phyloP scores from a whole-genome alignment of 64 coral and sea anemone genomes.

The Catalaphyllia jardinei region DNA sequence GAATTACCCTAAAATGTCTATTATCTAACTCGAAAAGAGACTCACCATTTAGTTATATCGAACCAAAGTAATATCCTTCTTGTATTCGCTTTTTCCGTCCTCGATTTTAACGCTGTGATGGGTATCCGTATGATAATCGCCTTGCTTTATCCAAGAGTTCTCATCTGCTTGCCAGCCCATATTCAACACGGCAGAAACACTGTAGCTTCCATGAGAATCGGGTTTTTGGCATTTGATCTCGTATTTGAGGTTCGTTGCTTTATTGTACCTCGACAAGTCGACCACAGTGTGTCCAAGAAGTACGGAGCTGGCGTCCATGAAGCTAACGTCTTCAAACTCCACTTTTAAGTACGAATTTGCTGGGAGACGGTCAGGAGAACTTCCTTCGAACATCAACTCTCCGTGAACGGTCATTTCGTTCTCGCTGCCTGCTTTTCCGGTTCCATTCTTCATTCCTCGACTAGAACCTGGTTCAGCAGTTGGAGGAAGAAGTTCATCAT shows the following conservation, averaged over 20 bases:
- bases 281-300: constrained; percentile 53
- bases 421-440: not conserved
- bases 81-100: constrained; percentile 14
- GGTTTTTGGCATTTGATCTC: constrained; percentile 59
- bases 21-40: not conserved
- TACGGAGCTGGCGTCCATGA: constrained; percentile 57
- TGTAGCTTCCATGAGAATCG: constrained; percentile 13
- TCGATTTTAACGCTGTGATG: constrained; percentile 29
- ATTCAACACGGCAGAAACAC: constrained; percentile 70
- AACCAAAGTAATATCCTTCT: constrained; percentile 58
- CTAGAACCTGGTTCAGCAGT: not conserved
- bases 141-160: constrained; percentile 64
- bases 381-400: constrained; percentile 44
- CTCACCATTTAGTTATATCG: not conserved
- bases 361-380: constrained; percentile 42
- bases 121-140: constrained; percentile 67
- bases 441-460: not conserved
- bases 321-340: constrained; percentile 55
- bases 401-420: constrained; percentile 53
- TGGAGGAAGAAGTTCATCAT: not conserved
- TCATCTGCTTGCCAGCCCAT: constrained; percentile 62
- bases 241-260: constrained; percentile 66
- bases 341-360: constrained; percentile 44
- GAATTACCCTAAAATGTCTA: too few relatives aligned
- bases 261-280: constrained; percentile 45